phyloP scores from a whole-genome alignment of 2,113 vertebrate species.

The Phyllopteryx taeniolatus region DNA sequence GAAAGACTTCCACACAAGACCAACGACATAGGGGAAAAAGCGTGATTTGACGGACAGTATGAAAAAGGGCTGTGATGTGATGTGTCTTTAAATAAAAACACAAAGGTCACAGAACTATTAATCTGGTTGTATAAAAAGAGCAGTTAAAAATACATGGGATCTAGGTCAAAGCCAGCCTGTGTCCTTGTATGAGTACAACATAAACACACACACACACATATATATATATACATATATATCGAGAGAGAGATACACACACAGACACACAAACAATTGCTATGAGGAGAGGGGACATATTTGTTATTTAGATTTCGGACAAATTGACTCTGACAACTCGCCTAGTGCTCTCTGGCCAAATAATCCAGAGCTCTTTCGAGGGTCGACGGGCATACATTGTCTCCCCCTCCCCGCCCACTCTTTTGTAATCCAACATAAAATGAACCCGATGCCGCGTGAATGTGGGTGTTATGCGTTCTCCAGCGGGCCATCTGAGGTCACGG shows the following conservation, averaged over 20 bases:
- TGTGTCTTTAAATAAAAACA: neutral
- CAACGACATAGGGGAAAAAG: neutral
- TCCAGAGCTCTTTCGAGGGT: constrained; percentile 14
- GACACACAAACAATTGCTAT: constrained; percentile 8
- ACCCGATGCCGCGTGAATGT: constrained; percentile 50
- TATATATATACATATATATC: neutral
- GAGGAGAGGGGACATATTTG: constrained; percentile 35
- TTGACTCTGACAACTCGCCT: constrained; percentile 33
- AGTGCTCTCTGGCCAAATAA: constrained; percentile 51
- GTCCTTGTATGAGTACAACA: too few species aligned
- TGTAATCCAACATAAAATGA: constrained; percentile 54
- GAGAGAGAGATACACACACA: neutral
- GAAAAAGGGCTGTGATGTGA: neutral
- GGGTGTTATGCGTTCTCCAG: constrained; percentile 52
- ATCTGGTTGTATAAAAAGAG: neutral
- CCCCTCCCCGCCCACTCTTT: constrained; percentile 22
- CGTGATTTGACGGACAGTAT: too few species aligned
- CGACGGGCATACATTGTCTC: neutral
- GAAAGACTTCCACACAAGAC: neutral
- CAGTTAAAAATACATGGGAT: too few species aligned
- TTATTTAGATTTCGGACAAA: constrained; percentile 53
- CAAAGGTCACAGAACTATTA: neutral
- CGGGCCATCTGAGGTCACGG: constrained; percentile 38
- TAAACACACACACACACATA: too few species aligned
- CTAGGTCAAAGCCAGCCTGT: too few species aligned